phyloP scores from a whole-genome alignment of 1,140 invertebrate species.

The Drosophila nikananu region DNA sequence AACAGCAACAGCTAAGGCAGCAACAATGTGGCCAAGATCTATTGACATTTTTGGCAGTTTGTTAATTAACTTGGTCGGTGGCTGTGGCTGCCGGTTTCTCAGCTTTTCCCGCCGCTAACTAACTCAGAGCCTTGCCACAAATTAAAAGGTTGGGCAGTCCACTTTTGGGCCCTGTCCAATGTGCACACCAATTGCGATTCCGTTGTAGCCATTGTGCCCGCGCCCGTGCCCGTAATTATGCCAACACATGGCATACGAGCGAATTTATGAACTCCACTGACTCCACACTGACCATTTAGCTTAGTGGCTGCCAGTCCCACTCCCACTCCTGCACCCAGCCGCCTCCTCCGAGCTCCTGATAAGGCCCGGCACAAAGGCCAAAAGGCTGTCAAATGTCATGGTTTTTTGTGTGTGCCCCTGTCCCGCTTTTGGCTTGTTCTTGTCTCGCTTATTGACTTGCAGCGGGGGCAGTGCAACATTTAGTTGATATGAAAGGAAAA shows the following conservation, averaged over 20 bases:
- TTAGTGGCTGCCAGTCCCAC: constrained; percentile 39
- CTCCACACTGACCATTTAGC: constrained; percentile 72
- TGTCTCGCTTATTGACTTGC: constrained; percentile 43
- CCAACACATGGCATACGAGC: constrained; percentile 73
- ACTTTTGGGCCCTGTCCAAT: constrained; percentile 76
- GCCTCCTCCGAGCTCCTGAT: constrained; percentile 63
- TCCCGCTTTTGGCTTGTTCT: constrained; percentile 33
- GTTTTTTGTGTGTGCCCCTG: constrained; percentile 32
- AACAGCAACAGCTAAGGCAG: constrained; percentile 16
- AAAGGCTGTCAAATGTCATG: constrained; percentile 78
- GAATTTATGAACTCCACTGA: constrained; percentile 76
- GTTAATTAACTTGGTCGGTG: constrained; percentile 80
- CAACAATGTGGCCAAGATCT: constrained; percentile 51
- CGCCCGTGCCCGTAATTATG: constrained; percentile 66
- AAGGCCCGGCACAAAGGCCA: constrained; percentile 77
- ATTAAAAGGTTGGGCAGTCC: constrained; percentile 81
- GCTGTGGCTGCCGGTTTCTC: constrained; percentile 36
- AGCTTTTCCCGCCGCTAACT: constrained; percentile 59
- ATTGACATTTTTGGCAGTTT: constrained; percentile 84
- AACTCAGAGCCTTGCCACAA: constrained; percentile 69
- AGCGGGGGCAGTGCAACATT: constrained; percentile 36
- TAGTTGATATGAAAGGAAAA: constrained; percentile 57
- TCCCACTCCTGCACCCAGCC: constrained; percentile 22
- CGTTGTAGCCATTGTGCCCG: constrained; percentile 48
- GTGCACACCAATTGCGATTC: constrained; percentile 52